These are phyloP conservation scores for Cetonia aurata DNA, from an alignment of 2,888 invertebrate genomes.

Conservation along the genomic window DNA sequence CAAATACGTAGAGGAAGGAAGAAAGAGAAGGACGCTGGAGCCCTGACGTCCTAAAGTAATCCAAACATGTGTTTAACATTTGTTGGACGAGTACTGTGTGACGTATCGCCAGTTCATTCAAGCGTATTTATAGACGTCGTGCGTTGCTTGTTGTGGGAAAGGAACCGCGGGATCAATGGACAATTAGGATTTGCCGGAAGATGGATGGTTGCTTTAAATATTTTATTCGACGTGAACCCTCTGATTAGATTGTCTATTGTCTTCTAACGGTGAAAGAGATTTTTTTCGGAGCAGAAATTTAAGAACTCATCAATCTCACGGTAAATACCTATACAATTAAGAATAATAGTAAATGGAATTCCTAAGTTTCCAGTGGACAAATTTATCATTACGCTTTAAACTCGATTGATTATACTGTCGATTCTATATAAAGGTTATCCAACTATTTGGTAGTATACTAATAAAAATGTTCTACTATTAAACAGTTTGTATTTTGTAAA, in stretches of 20 bases:
- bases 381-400: too few relatives aligned
- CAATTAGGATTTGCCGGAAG: slow-evolving; percentile 28
- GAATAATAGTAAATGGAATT: too few relatives aligned
- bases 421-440: too few relatives aligned
- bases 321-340: too few relatives aligned
- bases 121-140: slow-evolving; percentile 32
- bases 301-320: too few relatives aligned
- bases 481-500: too few relatives aligned
- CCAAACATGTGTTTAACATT: slow-evolving; percentile 40
- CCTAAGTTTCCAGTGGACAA: too few relatives aligned
- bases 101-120: slow-evolving; percentile 25
- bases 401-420: too few relatives aligned
- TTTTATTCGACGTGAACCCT: not conserved
- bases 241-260: not conserved
- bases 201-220: not conserved
- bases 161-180: slow-evolving; percentile 30
- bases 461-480: too few relatives aligned
- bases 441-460: too few relatives aligned
- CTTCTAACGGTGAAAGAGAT: not conserved
- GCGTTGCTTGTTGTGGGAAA: slow-evolving; percentile 29
- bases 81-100: slow-evolving; percentile 30
- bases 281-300: too few relatives aligned
- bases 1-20: slow-evolving; percentile 1
- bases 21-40: not conserved
- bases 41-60: slow-evolving; percentile 12